phyloP scores from a whole-genome alignment of 2,797 vertebrate genomes.

The Varecia variegata region DNA sequence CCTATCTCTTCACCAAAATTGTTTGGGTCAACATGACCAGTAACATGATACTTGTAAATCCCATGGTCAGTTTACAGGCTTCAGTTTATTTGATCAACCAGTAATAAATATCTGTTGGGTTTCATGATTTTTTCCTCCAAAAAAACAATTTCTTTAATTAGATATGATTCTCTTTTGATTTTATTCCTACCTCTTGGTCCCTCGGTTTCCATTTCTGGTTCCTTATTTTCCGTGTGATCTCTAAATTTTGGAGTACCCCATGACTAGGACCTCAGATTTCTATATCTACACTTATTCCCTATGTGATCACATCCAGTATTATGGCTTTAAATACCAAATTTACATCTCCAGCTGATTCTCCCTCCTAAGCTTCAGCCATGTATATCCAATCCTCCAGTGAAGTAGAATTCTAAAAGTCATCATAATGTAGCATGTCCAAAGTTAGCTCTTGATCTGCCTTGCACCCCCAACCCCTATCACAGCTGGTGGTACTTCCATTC shows the following conservation, averaged over 20 bases:
- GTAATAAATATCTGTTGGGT: background rate
- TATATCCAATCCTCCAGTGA: background rate
- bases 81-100: background rate
- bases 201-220: background rate
- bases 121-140: background rate
- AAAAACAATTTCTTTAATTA: background rate
- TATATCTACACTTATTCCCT: background rate
- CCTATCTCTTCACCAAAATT: background rate
- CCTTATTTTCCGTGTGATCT: background rate
- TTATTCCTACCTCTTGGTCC: background rate
- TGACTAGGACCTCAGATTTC: background rate
- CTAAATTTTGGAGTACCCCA: background rate
- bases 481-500: background rate
- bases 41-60: background rate
- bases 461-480: background rate
- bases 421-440: background rate
- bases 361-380: background rate
- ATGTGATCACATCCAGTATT: background rate
- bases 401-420: background rate
- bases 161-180: background rate
- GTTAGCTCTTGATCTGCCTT: background rate
- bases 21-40: background rate
- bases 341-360: background rate
- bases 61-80: background rate
- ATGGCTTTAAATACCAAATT: background rate